Evolutionary conservation across 2,888 invertebrate genomes (phyloP), one percentile per base, ranked within the genome.

Genomic region (Sarcophaga carnaria): DNA sequence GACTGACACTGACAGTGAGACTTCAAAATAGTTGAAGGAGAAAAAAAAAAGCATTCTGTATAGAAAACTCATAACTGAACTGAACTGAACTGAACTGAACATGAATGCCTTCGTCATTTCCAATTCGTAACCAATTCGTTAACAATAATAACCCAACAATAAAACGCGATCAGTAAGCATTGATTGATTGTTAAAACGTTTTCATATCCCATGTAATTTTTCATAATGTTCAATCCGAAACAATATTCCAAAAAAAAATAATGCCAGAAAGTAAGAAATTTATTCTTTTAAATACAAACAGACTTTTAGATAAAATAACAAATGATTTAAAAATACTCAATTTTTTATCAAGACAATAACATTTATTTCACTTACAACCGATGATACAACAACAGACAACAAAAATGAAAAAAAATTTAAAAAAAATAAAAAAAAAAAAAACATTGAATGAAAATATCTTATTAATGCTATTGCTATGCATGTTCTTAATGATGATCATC

Each of bases 151-250:
- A n/a, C n/a, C n/a, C 59, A 59, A 71, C 71, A 80, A 72, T 72
- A 72, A 80, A 72, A 70, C 76, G 87, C 84, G 84, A 87, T 87
- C 84, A 59, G 81, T 79, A 87, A 84, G 81, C 84, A 87, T 87
- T 87, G 87, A 87, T 87, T 87, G 84, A 84, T 87, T 87, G 84
- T 82, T 84, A 79, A 82, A 84, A 84, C 81, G 79, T 87, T 87
- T 84, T 87, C 76, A 82, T 84, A 87, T 76, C 49, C 54, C 84
- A 84, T 87, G 87, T 87, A 84, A 87, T 87, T 87, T 87, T 83
- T 84, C 72, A 78, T 81, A 84, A 82, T 79, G 75, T 84, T 79
- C 71, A 79, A 71, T 78, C 1, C 20, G 20, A 47, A 67, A 45
- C 47, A 11, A 37, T 45, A 2, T 17, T 66, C 20, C 11, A 54